Evolutionary conservation across 2,888 invertebrate species (phyloP).

Genomic region (Drosophila phalerata): DNA sequence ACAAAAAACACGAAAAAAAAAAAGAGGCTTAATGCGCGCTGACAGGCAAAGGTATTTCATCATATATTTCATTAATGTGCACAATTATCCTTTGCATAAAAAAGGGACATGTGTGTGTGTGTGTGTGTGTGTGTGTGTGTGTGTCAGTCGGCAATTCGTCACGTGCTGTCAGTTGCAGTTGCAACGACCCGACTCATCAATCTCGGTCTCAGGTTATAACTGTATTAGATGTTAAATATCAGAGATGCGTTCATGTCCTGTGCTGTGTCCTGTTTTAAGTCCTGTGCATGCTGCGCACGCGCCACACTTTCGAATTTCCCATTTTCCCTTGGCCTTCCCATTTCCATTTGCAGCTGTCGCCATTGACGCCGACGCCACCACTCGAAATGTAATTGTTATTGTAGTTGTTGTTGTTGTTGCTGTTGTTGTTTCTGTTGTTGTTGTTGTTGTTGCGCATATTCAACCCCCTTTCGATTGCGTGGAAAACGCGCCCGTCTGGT

Average conservation of each 20-base stretch:
- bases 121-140: constrained; percentile 6
- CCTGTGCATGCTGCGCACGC: constrained; percentile 46
- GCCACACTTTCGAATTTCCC: constrained; percentile 36
- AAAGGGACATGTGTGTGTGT: constrained; percentile 36
- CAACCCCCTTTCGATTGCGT: constrained; percentile 57
- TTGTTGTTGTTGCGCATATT: constrained; percentile 23
- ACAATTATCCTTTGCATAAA: constrained; percentile 52
- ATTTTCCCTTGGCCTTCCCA: constrained; percentile 18
- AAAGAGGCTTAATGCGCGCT: constrained; percentile 40
- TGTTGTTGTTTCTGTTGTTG: constrained; percentile 13
- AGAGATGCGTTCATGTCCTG: constrained; percentile 18
- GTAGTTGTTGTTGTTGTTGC: background rate
- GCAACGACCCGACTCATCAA: constrained; percentile 14
- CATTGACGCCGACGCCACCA: constrained; percentile 42
- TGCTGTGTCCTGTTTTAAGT: background rate
- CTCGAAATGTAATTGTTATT: constrained; percentile 42
- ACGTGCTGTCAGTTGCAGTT: constrained; percentile 54
- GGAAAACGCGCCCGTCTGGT: constrained; percentile 35
- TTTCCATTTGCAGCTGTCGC: constrained; percentile 59
- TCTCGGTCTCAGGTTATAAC: constrained; percentile 60
- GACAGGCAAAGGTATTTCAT: constrained; percentile 52
- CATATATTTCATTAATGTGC: constrained; percentile 47
- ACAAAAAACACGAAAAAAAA: constrained; percentile 39
- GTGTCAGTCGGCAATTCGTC: constrained; percentile 58
- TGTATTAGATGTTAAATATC: constrained; percentile 46